Conservation (phyloP, 2,888 invertebrate species). For the Rhorus exstirpatorius region DNA sequence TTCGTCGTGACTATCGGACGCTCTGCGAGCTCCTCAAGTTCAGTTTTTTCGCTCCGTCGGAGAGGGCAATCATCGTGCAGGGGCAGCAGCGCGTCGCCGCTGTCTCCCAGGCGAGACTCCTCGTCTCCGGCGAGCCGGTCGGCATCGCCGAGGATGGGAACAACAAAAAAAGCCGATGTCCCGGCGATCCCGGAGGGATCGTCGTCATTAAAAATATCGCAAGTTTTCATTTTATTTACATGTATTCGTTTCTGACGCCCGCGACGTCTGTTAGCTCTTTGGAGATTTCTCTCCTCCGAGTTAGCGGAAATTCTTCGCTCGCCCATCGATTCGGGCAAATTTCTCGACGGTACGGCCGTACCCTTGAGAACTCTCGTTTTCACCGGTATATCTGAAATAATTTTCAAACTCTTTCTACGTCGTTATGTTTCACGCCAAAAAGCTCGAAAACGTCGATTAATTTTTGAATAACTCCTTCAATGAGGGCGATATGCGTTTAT, state of each 20-base stretch:
- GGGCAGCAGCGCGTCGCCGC: not conserved
- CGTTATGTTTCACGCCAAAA: no score
- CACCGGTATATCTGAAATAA: not conserved
- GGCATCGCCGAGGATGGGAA: no score
- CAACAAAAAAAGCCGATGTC: not conserved
- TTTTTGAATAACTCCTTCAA: no score
- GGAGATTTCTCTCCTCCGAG: not conserved
- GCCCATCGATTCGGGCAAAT: not conserved
- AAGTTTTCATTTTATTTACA: not conserved
- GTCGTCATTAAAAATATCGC: not conserved
- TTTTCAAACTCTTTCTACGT: no score
- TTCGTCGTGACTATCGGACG: no score
- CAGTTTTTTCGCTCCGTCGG: no score
- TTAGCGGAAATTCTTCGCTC: not conserved
- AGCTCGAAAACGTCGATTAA: no score
- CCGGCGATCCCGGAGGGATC: not conserved
- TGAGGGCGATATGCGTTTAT: no score
- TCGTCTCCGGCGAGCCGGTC: no score
- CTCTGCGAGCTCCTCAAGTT: no score
- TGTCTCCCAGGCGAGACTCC: no score
- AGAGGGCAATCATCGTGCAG: conserved; percentile 1
- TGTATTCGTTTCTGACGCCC: not conserved
- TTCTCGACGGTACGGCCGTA: not conserved
- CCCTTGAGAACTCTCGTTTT: not conserved
- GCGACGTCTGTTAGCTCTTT: not conserved